Percentiles rank a stretch among this genome's conserved stretches.
These are phyloP conservation scores for Alcedo atthis DNA, from an alignment of 2,797 vertebrate species.

Conservation along the genomic window DNA sequence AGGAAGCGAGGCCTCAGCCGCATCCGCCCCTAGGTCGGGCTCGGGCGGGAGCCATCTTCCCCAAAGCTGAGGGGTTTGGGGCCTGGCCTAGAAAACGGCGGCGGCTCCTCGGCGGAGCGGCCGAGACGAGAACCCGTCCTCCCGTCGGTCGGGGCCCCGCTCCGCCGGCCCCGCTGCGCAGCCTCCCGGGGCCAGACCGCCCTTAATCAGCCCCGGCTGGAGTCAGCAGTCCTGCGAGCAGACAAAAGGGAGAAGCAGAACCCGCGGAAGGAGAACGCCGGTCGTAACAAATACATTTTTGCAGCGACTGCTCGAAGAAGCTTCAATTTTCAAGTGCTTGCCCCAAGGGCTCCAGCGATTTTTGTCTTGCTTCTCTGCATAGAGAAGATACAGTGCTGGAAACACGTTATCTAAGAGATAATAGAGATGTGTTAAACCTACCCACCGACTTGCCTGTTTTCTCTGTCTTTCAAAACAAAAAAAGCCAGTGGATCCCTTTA, in stretches of 20 bases:
- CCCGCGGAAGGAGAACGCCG: background rate
- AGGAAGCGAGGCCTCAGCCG: background rate
- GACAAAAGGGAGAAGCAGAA: background rate
- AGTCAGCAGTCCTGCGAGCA: background rate
- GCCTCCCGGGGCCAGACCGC: background rate
- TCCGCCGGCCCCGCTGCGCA: background rate
- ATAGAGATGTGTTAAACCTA: accelerated
- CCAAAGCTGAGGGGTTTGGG: background rate
- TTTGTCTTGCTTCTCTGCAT: background rate
- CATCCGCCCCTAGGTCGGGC: background rate
- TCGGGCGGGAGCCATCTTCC: slow-evolving; percentile 53
- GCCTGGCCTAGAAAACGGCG: background rate
- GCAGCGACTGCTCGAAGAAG: background rate
- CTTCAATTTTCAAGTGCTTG: background rate
- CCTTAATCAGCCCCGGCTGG: background rate
- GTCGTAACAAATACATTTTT: background rate
- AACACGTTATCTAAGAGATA: accelerated
- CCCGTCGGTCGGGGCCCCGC: background rate
- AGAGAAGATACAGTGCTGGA: background rate
- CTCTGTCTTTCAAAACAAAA: background rate
- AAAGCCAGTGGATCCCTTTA: accelerated
- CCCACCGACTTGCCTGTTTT: background rate
- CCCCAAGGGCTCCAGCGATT: background rate
- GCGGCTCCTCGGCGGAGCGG: background rate
- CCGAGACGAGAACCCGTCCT: background rate